Base-by-base conservation (phyloP, 35 echinoderm and acorn worm species). In the Stichopus chloronotus region DNA sequence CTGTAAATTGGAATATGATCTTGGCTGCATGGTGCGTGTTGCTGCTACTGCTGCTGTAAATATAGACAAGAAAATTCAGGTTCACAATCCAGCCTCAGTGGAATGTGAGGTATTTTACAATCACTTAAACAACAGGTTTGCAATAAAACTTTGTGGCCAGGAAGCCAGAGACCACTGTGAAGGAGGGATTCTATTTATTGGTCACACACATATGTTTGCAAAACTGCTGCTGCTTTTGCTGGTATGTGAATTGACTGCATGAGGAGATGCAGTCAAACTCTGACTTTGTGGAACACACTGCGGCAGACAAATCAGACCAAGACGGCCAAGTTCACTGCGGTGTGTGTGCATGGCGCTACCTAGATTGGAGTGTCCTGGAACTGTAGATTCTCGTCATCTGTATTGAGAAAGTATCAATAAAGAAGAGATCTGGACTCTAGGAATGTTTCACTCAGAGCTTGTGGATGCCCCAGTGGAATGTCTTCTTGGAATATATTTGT, bases 81-180 rank as follows among this genome's bases (percentile, higher is more conserved):
- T 58, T 85, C 17, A 85, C 54, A 6, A 58, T 12, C 20, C n/a
- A 7, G 7, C 58, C 82, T 74, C 69, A 74, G 30, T 85, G 82
- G 82, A 85, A 85, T 85, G 82, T 85, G 82, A n/a, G 82, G 82
- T 85, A 85, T 85, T 85, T 58, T 85, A 14, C 7, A 85, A 85
- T 58, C 52, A 5, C 19, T 85, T 58, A 85, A 85, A 85, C 82
- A 85, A 85, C 82, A 85, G 82, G 82, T 85, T 85, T 85, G 82
- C 55, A 13, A 19, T 58, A 58, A 85, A 85, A 85, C 11, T 43
- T 24, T 74, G 14, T 74, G 13, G 69, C 69, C 69, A 14, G 7
- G 19, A 21, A 74, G 22, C 22, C 17, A 43, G 69, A 74, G 19
- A n/a, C 69, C 22, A 14, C 8, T 8, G 8, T 61, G 59, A 74